Evolutionary conservation across 2,113 vertebrate species (phyloP), one percentile per base, ranked within the genome.

Genomic region (Lontra canadensis): DNA sequence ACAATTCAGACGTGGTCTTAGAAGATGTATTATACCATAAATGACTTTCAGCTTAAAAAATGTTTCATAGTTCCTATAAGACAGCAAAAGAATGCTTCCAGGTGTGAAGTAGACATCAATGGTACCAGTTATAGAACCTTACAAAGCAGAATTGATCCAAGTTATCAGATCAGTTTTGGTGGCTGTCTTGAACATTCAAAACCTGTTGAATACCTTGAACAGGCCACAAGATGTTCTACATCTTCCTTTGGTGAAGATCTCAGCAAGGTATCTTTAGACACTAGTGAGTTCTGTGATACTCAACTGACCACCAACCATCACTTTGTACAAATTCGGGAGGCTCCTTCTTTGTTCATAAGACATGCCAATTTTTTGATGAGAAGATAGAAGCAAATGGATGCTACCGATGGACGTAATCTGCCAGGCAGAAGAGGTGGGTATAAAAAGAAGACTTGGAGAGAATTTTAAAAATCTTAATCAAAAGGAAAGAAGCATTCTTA

Each of bases 401-500:
- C 65, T 39, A 73, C 2, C 52, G 52, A 31, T 34, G 91, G 31
- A 93, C 83, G n/a, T 52, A 79, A 84, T 81, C 7, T 85, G 57
- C n/a, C 69, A 78, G 26, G 92, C 57, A 82, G 39, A 74, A 95
- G 69, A 63, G 61, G 42, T 39, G 2, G 52, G 34, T 91, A 17
- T 87, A 61, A 73, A 73, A 42, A 55, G 73, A 86, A 89, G 42
- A 12, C 21, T 61, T 84, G 73, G 55, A 86, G 69, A 85, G 34
- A 76, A 81, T 81, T 67, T 71, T 29, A 12, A 88, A 49, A 61
- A 84, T 88, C n/a, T 81, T 80, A 92, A 94, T 94, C 31, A 91
- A 61, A 93, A 59, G 74, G 39, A 82, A 81, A 95, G 61, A 84
- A 65, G 57, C 39, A 39, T 12, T 71, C 44, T 85, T 55, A n/a